Base-by-base conservation (phyloP, 1,140 invertebrate genomes). In the Solenopsis invicta region DNA sequence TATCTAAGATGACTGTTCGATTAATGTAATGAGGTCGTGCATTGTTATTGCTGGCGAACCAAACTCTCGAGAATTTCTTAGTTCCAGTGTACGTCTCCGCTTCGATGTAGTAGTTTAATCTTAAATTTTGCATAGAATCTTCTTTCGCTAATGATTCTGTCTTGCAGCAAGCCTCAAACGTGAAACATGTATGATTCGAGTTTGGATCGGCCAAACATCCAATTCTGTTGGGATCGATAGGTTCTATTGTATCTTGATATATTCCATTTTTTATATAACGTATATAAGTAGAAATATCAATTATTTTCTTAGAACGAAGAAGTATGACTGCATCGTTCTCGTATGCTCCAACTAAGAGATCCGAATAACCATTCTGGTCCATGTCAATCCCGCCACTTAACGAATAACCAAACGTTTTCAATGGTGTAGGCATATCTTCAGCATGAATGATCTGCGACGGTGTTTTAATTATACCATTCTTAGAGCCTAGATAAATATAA, bases 321-420 rank as follows among this genome's bases (percentile, higher is more conserved):
- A 99, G 94, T 12, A 97, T 96, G 0, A 98, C 96, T 66, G 96
- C 96, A 92, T 98, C 97, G 88, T 97, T 96, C 92, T 98, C 98
- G 94, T 98, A 99, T 37, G 98, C 98, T 75, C 99, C 99, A 41
- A 98, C 96, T 24, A 99, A 95, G 85, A 99, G 95, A 96, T 99
- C 99, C 0, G 98, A 98, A 95, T 99, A 99, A 16, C 97, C 97
- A 95, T 99, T 99, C 24, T 96, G 95, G 95, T 99, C 99, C 92
- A 99, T 96, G 95, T 99, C 99, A 12, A 98, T 95, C 50, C 98
- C 98, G 77, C 98, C 98, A 88, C 97, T 97, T 21, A 99, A 94
- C 0, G 98, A 98, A 94, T 98, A 98, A 6, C 99, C 99, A 92
- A 99, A 98, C 0, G 98, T 98, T 80, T 94, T 96, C 64, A 98